Base-by-base conservation (phyloP, 2,888 invertebrate species). In the Caenorhabditis auriculariae region DNA sequence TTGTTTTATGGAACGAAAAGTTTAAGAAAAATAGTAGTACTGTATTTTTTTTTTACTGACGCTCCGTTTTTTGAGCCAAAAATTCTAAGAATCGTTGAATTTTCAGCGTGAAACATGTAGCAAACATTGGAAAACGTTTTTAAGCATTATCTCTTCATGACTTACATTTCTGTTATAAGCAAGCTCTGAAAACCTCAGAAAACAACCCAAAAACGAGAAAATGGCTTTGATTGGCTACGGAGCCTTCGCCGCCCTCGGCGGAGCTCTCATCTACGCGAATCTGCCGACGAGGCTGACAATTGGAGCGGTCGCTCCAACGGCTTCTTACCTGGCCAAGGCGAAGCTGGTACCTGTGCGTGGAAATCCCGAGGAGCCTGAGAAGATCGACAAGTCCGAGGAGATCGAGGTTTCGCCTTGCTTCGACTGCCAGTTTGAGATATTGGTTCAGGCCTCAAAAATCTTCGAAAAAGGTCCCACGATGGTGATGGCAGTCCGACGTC, bases 401-500 rank as follows among this genome's bases (percentile, higher is more conserved):
- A 60, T 77, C 29, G 57, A 60, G 62, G 74, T 72, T n/a, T 23
- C 47, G 2, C 19, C 38, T 17, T 6, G 19, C 32, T 32, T 12
- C 3, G n/a, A 51, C 35, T 17, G 15, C 4, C 19, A 24, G 9
- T n/a, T 41, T 19, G 9, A 52, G 7, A 26, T 43, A 47, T 7
- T n/a, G 29, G 35, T 59, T 44, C 44, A 73, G 68, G 77, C 76
- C 21, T 37, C 59, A 2, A 53, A 66, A 9, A 41, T 80, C 23
- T 78, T 81, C 65, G 51, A 68, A 19, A 62, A 74, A 7, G 66
- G 68, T 15, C 77, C 80, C 0, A 54, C 72, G 5, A 50, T 80
- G 54, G 71, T 80, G 32, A 77, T 79, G 76, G 81, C 78, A 1
- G 77, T 80, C 12, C 69, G 81, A 9, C 63, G 81, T 19, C 81